phyloP scores from a whole-genome alignment of 2,797 vertebrate species.

The Ctenopoma kingsleyae region DNA sequence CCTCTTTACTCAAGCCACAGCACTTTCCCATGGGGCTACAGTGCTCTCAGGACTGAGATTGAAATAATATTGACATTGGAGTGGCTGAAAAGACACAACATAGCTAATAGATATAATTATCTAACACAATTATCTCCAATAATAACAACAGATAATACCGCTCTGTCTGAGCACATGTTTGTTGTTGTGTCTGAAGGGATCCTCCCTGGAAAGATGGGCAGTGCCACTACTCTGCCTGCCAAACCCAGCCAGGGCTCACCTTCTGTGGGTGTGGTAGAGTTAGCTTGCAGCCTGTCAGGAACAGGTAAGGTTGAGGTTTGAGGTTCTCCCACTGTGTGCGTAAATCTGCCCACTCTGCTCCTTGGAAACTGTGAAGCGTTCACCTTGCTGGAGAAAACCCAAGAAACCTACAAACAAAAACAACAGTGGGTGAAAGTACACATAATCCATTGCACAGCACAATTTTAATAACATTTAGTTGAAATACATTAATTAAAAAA shows the following conservation, averaged over 20 bases:
- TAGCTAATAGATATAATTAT: slow-evolving; percentile 78
- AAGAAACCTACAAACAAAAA: slow-evolving; percentile 33
- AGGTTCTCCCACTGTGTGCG: slow-evolving; percentile 25
- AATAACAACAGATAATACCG: slow-evolving; percentile 75
- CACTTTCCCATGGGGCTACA: slow-evolving; percentile 54
- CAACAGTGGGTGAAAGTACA: slow-evolving; percentile 21
- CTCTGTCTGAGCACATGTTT: slow-evolving; percentile 67
- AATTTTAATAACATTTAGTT: slow-evolving; percentile 67
- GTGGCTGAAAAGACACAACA: slow-evolving; percentile 58
- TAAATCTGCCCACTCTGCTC: slow-evolving; percentile 26
- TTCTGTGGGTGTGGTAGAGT: slow-evolving; percentile 55
- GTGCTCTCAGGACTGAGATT: slow-evolving; percentile 49
- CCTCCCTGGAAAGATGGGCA: slow-evolving; percentile 70
- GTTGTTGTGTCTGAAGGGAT: slow-evolving; percentile 67
- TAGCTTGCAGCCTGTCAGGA: slow-evolving; percentile 40
- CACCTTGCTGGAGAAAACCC: slow-evolving; percentile 42
- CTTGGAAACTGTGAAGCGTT: slow-evolving; percentile 38
- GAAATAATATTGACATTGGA: slow-evolving; percentile 80
- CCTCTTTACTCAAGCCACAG: slow-evolving; percentile 18
- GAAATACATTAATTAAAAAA: slow-evolving; percentile 67
- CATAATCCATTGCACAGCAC: slow-evolving; percentile 31
- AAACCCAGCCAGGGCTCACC: slow-evolving; percentile 54
- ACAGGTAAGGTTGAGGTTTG: slow-evolving; percentile 48
- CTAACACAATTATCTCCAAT: slow-evolving; percentile 70
- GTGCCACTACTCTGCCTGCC: slow-evolving; percentile 19